Base-by-base conservation (phyloP, 2,797 vertebrate genomes). In the Malacoctenus gilli region DNA sequence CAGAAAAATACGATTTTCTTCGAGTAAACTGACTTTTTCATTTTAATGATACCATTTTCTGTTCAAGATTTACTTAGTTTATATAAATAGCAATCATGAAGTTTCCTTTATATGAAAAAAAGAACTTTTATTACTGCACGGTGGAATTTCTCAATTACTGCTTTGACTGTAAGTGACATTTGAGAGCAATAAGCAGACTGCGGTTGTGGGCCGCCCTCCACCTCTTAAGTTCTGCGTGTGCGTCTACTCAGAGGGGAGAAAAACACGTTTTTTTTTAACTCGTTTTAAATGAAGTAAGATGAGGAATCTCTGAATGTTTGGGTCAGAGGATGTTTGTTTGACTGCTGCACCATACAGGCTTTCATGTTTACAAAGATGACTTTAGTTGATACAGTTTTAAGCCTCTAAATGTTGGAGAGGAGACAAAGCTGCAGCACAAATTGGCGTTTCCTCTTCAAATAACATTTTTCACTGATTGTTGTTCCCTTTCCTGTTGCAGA, bases 401-500 rank as follows among this genome's bases (percentile, higher is more conserved):
- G 8, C 12, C 50, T 20, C 16, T 15, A 22, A 30, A 34, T 47
- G 3, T 7, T 25, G 16, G 37, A 39, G 47, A n/a, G 22, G 28
- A 42, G 16, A 46, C 9, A 14, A 18, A 38, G 20, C 19, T 32
- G 15, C 40, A 39, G 7, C 6, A 18, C 8, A 8, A 16, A 8
- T 30, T 59, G 16, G 18, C 5, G 22, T 48, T 61, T 37, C 11
- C 28, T 49, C 7, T 14, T n/a, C 15, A 30, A 28, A 2, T 28
- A 28, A 28, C 5, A 28, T 5, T 28, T 28, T 28, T 28, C 9
- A 9, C 25, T 28, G 25, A 28, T 61, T 1, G 37, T 53, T 12
- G 12, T 56, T 51, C 54, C 10, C 4, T 72, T 9, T 47, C 42
- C 42, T 75, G 1, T 82, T 93, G 14, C 88, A 99, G 97, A 96